phyloP scores from a whole-genome alignment of 2,113 vertebrate genomes.

The Melanotaenia duboulayi region DNA sequence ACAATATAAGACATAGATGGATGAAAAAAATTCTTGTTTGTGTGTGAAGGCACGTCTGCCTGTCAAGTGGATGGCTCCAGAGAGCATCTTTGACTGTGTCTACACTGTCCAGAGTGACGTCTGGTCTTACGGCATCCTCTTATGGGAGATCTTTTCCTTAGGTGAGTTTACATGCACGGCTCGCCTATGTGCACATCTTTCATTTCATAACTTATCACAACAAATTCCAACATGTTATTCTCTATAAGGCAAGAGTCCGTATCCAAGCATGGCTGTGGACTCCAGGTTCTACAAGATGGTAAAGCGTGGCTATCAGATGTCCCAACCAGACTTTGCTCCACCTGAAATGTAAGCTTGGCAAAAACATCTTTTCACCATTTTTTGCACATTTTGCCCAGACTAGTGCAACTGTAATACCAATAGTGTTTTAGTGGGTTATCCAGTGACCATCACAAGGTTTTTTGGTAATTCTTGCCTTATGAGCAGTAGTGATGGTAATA shows the following conservation, averaged over 20 bases:
- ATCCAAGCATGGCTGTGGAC: constrained; percentile 93
- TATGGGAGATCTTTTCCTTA: constrained; percentile 98
- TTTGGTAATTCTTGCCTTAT: background rate
- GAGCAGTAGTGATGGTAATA: background rate
- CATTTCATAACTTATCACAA: background rate
- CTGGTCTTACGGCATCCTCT: constrained; percentile 97
- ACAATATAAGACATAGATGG: background rate
- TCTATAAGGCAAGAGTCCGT: constrained; percentile 91
- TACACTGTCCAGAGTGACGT: constrained; percentile 98
- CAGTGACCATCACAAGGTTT: constrained; percentile 49
- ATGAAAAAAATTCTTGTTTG: background rate
- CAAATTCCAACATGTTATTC: background rate
- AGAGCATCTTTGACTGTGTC: constrained; percentile 97
- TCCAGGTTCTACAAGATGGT: constrained; percentile 97
- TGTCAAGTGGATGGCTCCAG: constrained; percentile 99
- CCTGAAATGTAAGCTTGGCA: constrained; percentile 88
- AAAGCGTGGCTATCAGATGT: constrained; percentile 95
- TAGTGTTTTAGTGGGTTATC: constrained; percentile 26
- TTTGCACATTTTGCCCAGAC: background rate
- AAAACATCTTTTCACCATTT: background rate
- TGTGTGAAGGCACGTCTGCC: constrained; percentile 90
- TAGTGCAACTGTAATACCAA: constrained; percentile 34
- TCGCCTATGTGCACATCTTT: background rate
- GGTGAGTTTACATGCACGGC: constrained; percentile 79
- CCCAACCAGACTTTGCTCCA: constrained; percentile 89